These are phyloP conservation scores for Rhinolophus ferrumequinum DNA, from an alignment of 2,113 vertebrate species.

Conservation along the genomic window DNA sequence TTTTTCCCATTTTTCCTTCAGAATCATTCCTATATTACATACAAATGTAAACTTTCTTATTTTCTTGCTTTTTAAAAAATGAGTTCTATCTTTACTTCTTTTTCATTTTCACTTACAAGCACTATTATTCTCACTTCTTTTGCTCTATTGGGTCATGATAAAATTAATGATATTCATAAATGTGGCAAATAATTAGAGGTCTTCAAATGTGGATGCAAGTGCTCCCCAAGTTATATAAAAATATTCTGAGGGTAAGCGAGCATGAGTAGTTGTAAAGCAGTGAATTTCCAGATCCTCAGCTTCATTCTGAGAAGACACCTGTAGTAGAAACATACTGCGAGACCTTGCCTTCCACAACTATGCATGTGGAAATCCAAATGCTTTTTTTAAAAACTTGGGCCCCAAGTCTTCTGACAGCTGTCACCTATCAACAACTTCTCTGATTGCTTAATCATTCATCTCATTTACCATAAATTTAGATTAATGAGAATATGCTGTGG, in stretches of 20 bases:
- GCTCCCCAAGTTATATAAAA: background rate
- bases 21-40: background rate
- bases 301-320: background rate
- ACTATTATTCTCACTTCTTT: background rate
- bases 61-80: background rate
- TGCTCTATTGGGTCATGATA: background rate
- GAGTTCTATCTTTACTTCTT: background rate
- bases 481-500: background rate
- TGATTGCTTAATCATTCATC: background rate
- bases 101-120: background rate
- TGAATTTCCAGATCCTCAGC: background rate
- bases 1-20: background rate
- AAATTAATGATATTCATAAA: conserved; percentile 3
- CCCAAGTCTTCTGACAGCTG: background rate
- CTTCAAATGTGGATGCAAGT: background rate
- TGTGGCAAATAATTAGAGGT: background rate
- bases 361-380: background rate
- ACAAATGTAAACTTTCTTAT: background rate
- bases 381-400: background rate
- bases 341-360: background rate
- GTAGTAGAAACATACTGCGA: background rate
- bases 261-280: background rate
- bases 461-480: background rate
- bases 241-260: background rate
- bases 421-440: background rate